Evolutionary conservation across 2,888 invertebrate genomes (phyloP).

Genomic region (Aspidiotus destructor): DNA sequence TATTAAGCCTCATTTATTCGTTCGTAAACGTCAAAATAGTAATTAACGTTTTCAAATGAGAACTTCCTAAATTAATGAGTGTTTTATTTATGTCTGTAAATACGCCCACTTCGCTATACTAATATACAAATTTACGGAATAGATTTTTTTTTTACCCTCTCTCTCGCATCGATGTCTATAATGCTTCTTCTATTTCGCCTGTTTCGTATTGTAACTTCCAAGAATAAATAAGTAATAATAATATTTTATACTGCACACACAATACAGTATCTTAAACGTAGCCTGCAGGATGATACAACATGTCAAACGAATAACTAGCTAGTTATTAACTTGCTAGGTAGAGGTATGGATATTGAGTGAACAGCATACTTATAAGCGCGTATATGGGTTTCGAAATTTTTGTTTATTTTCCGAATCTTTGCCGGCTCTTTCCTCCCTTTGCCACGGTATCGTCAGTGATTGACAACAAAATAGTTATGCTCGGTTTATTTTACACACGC

Average conservation of each 20-base stretch:
- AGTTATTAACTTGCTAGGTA: neutral
- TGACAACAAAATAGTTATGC: neutral
- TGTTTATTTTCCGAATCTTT: neutral
- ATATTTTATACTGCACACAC: no score
- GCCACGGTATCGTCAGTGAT: no score
- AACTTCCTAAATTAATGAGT: slow-evolving; percentile 31
- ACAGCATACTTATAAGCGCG: no score
- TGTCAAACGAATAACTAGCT: slow-evolving; percentile 21
- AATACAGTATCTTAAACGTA: slow-evolving; percentile 1
- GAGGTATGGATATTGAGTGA: neutral
- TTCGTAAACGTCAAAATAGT: slow-evolving; percentile 28
- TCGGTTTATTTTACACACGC: no score
- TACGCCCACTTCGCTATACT: slow-evolving; percentile 23
- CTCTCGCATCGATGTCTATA: neutral
- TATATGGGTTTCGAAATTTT: neutral
- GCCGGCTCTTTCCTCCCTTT: neutral
- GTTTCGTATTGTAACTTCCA: neutral
- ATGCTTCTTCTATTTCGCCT: no score
- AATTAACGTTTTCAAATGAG: slow-evolving; percentile 31
- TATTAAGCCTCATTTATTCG: slow-evolving; percentile 31
- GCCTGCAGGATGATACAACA: slow-evolving; percentile 19
- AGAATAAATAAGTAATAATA: slow-evolving; percentile 23
- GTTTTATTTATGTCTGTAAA: slow-evolving; percentile 28
- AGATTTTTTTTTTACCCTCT: slow-evolving; percentile 14
- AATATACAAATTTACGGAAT: slow-evolving; percentile 21